These are phyloP conservation scores for Tethea ocularis DNA, from an alignment of 2,888 invertebrate species.

Conservation along the genomic window DNA sequence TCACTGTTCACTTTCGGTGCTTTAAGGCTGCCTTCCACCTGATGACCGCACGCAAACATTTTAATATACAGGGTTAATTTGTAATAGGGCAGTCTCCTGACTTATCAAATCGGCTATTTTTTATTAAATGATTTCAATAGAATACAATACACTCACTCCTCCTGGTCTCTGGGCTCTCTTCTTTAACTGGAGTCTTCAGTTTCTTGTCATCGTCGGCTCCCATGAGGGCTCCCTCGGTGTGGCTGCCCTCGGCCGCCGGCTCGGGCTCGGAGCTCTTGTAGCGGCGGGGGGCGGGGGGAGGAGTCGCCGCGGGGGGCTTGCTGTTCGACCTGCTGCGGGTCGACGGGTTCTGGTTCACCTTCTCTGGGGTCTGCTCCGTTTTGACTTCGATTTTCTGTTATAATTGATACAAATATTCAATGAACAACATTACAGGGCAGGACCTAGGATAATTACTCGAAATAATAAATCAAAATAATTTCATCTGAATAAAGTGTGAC, in stretches of 20 bases:
- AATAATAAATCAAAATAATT: too few species aligned
- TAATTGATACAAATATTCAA: neutral
- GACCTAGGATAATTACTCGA: too few species aligned
- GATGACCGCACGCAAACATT: too few species aligned
- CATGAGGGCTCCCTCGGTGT: conserved; percentile 64
- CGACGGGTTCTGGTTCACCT: conserved; percentile 42
- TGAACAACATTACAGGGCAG: too few species aligned
- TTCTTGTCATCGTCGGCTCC: conserved; percentile 45
- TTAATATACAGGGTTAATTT: too few species aligned
- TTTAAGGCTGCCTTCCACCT: too few species aligned
- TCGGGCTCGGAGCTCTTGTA: conserved; percentile 70
- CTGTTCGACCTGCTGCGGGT: conserved; percentile 60
- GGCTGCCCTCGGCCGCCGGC: conserved; percentile 65
- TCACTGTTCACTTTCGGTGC: too few species aligned
- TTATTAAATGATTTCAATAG: neutral
- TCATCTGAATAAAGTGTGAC: too few species aligned
- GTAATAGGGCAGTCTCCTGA: too few species aligned
- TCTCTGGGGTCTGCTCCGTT: conserved; percentile 72
- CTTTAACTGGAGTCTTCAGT: conserved; percentile 57
- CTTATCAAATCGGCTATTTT: too few species aligned
- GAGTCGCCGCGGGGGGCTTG: conserved; percentile 63
- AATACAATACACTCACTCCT: conserved; percentile 48
- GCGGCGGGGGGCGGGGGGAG: conserved; percentile 64
- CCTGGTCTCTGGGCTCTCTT: conserved; percentile 62
- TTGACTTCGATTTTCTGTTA: conserved; percentile 79